Percentiles rank a stretch among this genome's conserved stretches.
These are phyloP conservation scores for Pangasius sanitwongsei DNA, from an alignment of 2,797 vertebrate species.

Conservation along the genomic window DNA sequence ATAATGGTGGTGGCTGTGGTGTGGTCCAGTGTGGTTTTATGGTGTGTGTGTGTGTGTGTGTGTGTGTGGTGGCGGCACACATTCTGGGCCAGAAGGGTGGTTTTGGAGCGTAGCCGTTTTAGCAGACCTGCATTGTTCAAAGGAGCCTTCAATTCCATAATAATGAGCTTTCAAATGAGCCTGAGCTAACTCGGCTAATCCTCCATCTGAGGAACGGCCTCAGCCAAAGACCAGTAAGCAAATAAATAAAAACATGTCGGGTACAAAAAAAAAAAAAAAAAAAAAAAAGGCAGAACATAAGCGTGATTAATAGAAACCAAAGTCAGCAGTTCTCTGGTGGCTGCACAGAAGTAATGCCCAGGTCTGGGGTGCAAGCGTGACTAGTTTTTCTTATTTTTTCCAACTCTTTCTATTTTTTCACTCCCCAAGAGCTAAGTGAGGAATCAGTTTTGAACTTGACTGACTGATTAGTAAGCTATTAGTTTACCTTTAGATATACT, in stretches of 20 bases:
- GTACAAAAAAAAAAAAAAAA: constrained; percentile 18
- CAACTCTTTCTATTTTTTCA: neutral
- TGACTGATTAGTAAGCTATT: neutral
- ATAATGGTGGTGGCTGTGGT: constrained; percentile 11
- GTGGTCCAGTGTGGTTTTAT: constrained; percentile 13
- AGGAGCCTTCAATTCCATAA: constrained; percentile 73
- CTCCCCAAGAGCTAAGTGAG: neutral
- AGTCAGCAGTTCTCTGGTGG: constrained; percentile 64
- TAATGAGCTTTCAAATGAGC: constrained; percentile 81
- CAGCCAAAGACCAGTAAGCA: constrained; percentile 67
- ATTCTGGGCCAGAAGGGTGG: constrained; percentile 48
- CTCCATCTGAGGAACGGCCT: constrained; percentile 71
- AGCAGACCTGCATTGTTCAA: constrained; percentile 75
- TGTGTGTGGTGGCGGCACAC: constrained; percentile 1
- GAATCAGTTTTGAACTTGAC: neutral
- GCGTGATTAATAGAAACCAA: constrained; percentile 54
- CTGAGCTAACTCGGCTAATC: constrained; percentile 77
- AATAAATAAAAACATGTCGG: constrained; percentile 68
- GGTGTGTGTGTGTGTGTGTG: neutral
- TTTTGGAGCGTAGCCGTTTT: constrained; percentile 71
- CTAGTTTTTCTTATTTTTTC: constrained; percentile 4
- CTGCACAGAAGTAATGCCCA: constrained; percentile 70
- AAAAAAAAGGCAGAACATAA: constrained; percentile 56
- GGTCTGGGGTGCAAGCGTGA: constrained; percentile 44
- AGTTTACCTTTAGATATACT: neutral